These are phyloP conservation scores for Drosophila seguyi DNA, from an alignment of 1,140 invertebrate genomes.

Conservation along the genomic window DNA sequence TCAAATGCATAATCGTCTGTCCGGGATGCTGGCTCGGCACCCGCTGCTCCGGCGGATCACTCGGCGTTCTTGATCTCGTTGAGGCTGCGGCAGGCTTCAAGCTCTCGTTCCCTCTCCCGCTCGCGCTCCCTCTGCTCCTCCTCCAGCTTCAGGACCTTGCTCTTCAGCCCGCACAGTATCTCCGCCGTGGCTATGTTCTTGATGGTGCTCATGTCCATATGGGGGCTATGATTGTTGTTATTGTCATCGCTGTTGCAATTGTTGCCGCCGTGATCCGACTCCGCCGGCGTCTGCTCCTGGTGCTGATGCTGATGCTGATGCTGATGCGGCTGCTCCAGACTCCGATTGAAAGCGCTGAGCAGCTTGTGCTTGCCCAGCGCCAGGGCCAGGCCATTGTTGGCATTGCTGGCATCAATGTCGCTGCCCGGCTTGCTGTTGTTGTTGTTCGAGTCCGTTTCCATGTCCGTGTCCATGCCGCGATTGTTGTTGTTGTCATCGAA, in stretches of 20 bases:
- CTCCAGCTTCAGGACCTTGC: slow-evolving; percentile 81
- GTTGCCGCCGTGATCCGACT: slow-evolving; percentile 31
- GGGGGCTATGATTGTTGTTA: slow-evolving; percentile 73
- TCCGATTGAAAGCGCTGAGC: slow-evolving; percentile 72
- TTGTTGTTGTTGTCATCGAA: slow-evolving; percentile 80
- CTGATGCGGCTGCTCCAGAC: slow-evolving; percentile 65
- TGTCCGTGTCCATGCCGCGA: slow-evolving; percentile 58
- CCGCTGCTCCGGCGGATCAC: slow-evolving; percentile 44
- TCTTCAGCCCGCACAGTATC: slow-evolving; percentile 79
- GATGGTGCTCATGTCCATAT: slow-evolving; percentile 78
- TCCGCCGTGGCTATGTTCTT: slow-evolving; percentile 83
- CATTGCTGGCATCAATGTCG: slow-evolving; percentile 51
- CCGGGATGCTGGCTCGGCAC: slow-evolving; percentile 1
- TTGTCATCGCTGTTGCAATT: slow-evolving; percentile 52
- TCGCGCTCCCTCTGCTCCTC: slow-evolving; percentile 73
- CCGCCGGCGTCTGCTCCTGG: slow-evolving; percentile 22
- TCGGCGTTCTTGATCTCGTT: slow-evolving; percentile 81
- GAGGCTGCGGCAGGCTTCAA: slow-evolving; percentile 69
- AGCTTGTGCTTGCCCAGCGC: slow-evolving; percentile 69
- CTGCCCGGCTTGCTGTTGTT: slow-evolving; percentile 69
- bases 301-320: slow-evolving; percentile 44
- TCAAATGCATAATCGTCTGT: slow-evolving; percentile 70
- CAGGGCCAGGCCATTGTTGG: slow-evolving; percentile 59
- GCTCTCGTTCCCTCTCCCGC: slow-evolving; percentile 43
- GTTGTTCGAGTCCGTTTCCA: slow-evolving; percentile 77